Evolutionary conservation across 2,888 invertebrate genomes (phyloP).

Genomic region (Archaeoteleia sp.): DNA sequence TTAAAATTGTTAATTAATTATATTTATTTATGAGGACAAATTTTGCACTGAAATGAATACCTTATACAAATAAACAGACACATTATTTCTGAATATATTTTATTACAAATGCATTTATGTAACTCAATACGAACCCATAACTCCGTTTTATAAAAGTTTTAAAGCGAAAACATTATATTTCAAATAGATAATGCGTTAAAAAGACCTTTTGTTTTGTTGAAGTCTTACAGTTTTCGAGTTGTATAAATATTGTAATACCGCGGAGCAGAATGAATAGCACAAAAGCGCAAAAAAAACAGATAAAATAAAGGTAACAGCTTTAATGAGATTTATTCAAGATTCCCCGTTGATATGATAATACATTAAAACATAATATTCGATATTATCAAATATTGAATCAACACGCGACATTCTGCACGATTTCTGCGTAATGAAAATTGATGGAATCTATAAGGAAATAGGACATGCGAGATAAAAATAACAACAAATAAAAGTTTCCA

Average conservation of each 20-base stretch:
- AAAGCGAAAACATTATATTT: conserved; percentile 7
- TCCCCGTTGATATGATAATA: background rate
- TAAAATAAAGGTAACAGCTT: conserved; percentile 6
- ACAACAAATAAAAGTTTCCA: too few relatives aligned
- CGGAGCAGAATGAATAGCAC: background rate
- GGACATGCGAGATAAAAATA: too few relatives aligned
- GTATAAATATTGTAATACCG: conserved; percentile 9
- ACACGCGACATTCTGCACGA: background rate
- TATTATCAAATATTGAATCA: background rate
- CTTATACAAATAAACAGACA: too few relatives aligned
- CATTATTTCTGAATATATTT: too few relatives aligned
- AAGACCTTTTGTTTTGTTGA: conserved; percentile 16
- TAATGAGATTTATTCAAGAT: conserved; percentile 8
- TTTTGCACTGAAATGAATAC: too few relatives aligned
- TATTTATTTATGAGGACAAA: too few relatives aligned
- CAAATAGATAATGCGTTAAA: conserved; percentile 23
- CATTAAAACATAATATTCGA: background rate
- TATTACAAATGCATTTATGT: too few relatives aligned
- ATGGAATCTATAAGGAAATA: too few relatives aligned
- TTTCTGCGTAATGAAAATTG: too few relatives aligned
- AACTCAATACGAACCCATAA: conserved; percentile 20
- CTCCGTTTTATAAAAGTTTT: conserved; percentile 6
- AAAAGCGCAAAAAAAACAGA: conserved; percentile 3
- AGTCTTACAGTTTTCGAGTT: conserved; percentile 10
- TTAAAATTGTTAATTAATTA: too few relatives aligned